Percentiles rank a stretch among this genome's conserved stretches.
Conservation (phyloP, 2,797 vertebrate genomes). For the Myiothlypis coronata region DNA sequence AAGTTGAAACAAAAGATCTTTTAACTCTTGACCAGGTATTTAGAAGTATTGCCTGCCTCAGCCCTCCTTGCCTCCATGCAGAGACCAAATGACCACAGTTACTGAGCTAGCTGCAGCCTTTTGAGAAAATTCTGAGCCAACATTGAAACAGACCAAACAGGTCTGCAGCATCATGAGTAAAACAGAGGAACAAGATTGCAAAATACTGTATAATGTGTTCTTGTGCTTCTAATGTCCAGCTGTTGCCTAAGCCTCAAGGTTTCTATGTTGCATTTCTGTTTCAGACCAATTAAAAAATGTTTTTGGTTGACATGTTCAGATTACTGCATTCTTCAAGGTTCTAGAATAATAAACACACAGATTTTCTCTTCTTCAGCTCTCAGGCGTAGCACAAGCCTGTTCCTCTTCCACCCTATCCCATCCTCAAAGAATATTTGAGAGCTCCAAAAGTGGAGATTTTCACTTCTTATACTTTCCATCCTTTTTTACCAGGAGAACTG, state of each 20-base stretch:
- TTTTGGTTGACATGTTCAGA: not conserved
- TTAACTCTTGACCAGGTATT: not conserved
- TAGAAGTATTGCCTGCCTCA: not conserved
- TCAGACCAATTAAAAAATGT: not conserved
- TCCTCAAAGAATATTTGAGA: accelerated
- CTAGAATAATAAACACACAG: not conserved
- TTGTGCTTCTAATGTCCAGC: not conserved
- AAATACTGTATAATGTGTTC: not conserved
- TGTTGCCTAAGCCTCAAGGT: not conserved
- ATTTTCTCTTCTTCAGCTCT: not conserved
- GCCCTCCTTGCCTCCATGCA: accelerated
- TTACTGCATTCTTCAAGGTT: not conserved
- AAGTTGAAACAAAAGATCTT: not conserved
- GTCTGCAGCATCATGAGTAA: not conserved
- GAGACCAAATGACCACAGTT: not conserved
- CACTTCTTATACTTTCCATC: not conserved
- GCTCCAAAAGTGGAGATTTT: not conserved
- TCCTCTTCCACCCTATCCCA: not conserved
- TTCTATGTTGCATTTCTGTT: not conserved
- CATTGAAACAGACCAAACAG: not conserved
- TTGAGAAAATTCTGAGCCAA: not conserved
- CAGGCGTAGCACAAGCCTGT: not conserved
- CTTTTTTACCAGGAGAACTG: not conserved
- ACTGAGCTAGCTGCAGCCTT: not conserved
- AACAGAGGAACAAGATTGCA: not conserved